Conservation (phyloP, 64 coral and sea anemone genomes). For the Dendrophyllia cribrosa region DNA sequence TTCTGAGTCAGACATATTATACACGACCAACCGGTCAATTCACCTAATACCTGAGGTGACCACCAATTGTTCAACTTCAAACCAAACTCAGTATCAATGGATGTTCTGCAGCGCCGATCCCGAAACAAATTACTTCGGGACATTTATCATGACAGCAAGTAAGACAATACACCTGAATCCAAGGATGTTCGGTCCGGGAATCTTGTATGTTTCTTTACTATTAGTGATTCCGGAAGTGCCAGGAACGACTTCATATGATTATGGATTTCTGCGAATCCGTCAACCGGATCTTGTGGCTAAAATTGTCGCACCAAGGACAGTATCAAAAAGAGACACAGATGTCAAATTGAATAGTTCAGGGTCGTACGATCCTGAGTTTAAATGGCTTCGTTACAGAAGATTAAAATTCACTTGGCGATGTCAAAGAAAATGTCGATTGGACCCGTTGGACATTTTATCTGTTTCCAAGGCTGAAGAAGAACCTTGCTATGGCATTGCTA, state of each 20-base stretch:
- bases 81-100: neutral
- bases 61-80: neutral
- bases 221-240: neutral
- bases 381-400: neutral
- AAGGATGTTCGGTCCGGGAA: neutral
- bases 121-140: slow-evolving; percentile 8
- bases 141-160: neutral
- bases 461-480: neutral
- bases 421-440: neutral
- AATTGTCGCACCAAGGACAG: neutral
- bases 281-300: slow-evolving; percentile 23
- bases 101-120: neutral
- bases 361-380: slow-evolving; percentile 53
- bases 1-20: neutral
- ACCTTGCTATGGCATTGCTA: slow-evolving; percentile 45
- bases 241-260: slow-evolving; percentile 39
- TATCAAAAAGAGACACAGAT: neutral
- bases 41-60: neutral
- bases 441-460: neutral
- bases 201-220: neutral
- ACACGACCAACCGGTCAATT: neutral
- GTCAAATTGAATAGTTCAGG: slow-evolving; percentile 22
- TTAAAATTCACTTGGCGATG: slow-evolving; percentile 68
- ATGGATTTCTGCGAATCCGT: slow-evolving; percentile 42
- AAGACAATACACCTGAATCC: neutral